Conservation (phyloP, 2,888 invertebrate species). For the Drosophila koepferae region DNA sequence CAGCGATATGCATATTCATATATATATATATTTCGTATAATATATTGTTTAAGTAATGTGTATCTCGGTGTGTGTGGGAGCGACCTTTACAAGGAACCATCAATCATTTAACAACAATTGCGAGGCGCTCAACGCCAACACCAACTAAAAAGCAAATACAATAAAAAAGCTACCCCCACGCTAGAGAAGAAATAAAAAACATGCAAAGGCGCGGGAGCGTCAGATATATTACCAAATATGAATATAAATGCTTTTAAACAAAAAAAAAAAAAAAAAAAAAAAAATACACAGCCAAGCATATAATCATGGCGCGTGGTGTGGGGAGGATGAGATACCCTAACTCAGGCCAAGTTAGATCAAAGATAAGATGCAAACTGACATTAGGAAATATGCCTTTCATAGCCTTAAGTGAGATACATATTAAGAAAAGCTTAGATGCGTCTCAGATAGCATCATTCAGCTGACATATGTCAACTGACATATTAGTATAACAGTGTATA, state of each 20-base stretch:
- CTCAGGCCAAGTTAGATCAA: background rate
- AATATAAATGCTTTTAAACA: constrained; percentile 63
- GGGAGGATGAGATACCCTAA: constrained; percentile 25
- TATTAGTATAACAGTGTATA: constrained; percentile 6
- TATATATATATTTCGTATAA: constrained; percentile 51
- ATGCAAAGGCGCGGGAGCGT: constrained; percentile 47
- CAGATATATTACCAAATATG: constrained; percentile 70
- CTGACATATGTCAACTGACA: background rate
- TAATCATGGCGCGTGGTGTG: background rate
- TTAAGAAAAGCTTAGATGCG: background rate
- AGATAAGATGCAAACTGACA: background rate
- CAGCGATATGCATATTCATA: constrained; percentile 5
- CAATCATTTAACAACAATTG: constrained; percentile 75
- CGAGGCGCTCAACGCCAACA: constrained; percentile 67
- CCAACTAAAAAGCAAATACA: constrained; percentile 33
- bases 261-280: constrained; percentile 43
- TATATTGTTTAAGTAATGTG: constrained; percentile 65
- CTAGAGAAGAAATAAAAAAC: constrained; percentile 13
- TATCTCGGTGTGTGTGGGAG: constrained; percentile 35
- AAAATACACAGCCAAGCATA: constrained; percentile 12
- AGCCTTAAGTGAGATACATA: background rate
- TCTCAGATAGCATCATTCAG: background rate
- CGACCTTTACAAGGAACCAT: constrained; percentile 61
- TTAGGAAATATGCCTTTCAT: background rate
- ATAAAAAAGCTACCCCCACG: constrained; percentile 45